phyloP scores from a whole-genome alignment of 2,888 invertebrate genomes.

The Pseudococcus longispinus region DNA sequence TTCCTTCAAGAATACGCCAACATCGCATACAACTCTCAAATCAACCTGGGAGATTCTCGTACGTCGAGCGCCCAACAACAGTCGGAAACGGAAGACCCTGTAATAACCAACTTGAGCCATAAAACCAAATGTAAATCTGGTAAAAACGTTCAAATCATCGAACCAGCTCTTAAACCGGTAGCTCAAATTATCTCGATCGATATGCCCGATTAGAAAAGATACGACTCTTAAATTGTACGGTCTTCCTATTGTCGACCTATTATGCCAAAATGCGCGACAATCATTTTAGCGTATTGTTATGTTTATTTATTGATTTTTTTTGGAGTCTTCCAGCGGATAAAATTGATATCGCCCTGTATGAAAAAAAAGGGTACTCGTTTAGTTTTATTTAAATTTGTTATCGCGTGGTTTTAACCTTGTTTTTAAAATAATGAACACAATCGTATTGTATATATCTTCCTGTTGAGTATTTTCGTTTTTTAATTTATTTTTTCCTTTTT shows the following conservation, averaged over 20 bases:
- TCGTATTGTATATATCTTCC: background rate
- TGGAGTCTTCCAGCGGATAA: background rate
- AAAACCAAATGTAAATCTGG: constrained; percentile 62
- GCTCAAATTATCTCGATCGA: constrained; percentile 89
- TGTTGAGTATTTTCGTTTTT: background rate
- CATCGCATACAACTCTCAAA: constrained; percentile 78
- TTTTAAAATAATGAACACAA: background rate
- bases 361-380: background rate
- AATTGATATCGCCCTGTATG: background rate
- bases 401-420: background rate
- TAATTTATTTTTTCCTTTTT: background rate
- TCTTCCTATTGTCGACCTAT: background rate
- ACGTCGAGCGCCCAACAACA: background rate
- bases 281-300: background rate
- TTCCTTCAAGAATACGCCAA: constrained; percentile 97
- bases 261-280: background rate
- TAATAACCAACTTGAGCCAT: constrained; percentile 61
- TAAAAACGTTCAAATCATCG: constrained; percentile 39
- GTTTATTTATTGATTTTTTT: background rate
- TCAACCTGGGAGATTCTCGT: constrained; percentile 51
- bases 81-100: background rate
- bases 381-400: background rate
- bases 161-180: constrained; percentile 72
- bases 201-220: constrained; percentile 78
- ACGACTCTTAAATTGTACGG: background rate